Evolutionary conservation across 2,113 vertebrate genomes (phyloP).

Genomic region (Lonchura striata): DNA sequence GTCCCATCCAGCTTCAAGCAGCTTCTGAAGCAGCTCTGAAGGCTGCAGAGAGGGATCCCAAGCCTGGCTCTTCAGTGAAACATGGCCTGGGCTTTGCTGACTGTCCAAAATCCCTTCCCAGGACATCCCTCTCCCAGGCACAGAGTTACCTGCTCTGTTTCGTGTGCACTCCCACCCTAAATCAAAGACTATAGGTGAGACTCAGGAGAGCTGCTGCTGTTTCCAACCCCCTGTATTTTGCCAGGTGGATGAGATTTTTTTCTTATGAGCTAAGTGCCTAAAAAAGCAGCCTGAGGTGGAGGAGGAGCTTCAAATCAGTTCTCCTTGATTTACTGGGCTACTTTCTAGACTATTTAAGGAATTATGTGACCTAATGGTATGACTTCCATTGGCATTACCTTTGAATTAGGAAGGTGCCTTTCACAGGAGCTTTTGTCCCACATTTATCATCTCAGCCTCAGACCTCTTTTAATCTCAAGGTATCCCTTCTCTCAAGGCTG

Average conservation of each 20-base stretch:
- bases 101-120: neutral
- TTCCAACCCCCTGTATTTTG: neutral
- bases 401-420: neutral
- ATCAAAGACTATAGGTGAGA: neutral
- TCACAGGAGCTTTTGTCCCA: neutral
- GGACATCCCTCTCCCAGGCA: neutral
- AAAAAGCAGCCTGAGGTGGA: neutral
- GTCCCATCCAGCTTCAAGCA: constrained; percentile 45
- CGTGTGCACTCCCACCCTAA: neutral
- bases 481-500: neutral
- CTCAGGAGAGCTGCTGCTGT: neutral
- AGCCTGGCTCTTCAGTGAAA: neutral
- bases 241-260: neutral
- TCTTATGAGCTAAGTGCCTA: neutral
- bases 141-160: neutral
- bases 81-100: neutral
- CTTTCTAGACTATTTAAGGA: constrained; percentile 25
- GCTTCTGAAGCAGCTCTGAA: constrained; percentile 46
- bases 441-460: neutral
- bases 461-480: neutral
- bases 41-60: constrained; percentile 27
- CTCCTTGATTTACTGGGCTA: neutral
- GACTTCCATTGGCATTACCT: neutral
- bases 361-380: constrained; percentile 20
- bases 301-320: neutral